These are phyloP conservation scores for Punctoribates punctum DNA, from an alignment of 2,888 invertebrate genomes.

Conservation along the genomic window DNA sequence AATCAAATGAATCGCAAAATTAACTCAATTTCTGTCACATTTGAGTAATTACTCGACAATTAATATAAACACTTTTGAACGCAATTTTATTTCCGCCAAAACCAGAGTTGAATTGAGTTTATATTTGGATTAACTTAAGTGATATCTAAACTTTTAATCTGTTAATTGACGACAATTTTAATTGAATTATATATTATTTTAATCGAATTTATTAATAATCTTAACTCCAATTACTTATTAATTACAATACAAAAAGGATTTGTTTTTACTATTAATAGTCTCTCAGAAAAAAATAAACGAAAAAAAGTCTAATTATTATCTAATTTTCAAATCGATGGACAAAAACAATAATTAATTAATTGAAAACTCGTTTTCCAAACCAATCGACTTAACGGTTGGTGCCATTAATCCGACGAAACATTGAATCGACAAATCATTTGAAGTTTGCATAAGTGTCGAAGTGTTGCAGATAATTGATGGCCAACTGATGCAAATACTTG, in stretches of 20 bases:
- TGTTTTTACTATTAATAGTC: too few relatives aligned
- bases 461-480: slow-evolving; percentile 42
- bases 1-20: too few relatives aligned
- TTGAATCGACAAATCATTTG: slow-evolving; percentile 26
- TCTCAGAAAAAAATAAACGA: too few relatives aligned
- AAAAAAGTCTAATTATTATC: too few relatives aligned
- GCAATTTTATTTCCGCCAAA: too few relatives aligned
- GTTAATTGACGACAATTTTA: slow-evolving; percentile 17
- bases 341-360: neutral
- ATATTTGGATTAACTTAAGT: too few relatives aligned
- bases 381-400: neutral
- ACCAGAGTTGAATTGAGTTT: too few relatives aligned
- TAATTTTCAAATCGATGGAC: neutral
- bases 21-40: too few relatives aligned
- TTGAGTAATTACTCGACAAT: too few relatives aligned
- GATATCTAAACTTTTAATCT: neutral
- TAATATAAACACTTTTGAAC: too few relatives aligned
- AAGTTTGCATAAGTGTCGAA: slow-evolving; percentile 42
- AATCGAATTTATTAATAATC: neutral
- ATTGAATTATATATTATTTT: neutral
- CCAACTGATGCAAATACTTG: slow-evolving; percentile 47
- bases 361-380: neutral
- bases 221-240: neutral
- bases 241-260: too few relatives aligned
- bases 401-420: slow-evolving; percentile 10